Evolutionary conservation across 2,888 invertebrate species (phyloP), one percentile per base, ranked within the genome.

Genomic region (Caenorhabditis sp.): DNA sequence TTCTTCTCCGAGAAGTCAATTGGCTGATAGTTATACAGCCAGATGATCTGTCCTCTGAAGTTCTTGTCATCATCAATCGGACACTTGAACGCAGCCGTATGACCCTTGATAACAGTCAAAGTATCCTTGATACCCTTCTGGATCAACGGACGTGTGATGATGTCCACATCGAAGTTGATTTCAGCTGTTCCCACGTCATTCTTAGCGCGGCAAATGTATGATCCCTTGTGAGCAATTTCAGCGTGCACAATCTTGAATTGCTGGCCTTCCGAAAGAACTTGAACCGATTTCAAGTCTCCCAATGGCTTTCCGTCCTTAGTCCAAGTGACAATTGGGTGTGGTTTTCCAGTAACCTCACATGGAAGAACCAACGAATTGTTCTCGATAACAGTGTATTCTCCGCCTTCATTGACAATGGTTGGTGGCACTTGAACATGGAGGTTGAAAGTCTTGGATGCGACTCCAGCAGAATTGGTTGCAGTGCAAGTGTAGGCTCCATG

Each of bases 401-500:
- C 87, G 37, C 92, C 89, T 11, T 88, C 88, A 5, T 88, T 88
- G 32, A 90, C 83, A 65, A 93, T 92, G 9, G 85, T 88, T 6
- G 93, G 93, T 3, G 93, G 92, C 37, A 93, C 93, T 80, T 86
- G 80, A 13, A 90, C 89, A n/a, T 71, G 62, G 18, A 90, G 64
- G 37, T 87, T 83, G 82, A 87, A 90, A 2, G 69, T 84, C 67
- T 87, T 87, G 18, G 83, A 80, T 9, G 86, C 80, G 44, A 86
- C 84, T 35, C 94, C 94, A 88, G 93, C 94, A 40, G 92, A 89
- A 88, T 94, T 95, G 47, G 89, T 92, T 0, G 93, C 94, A 15
- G 92, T 86, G 87, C 95, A 95, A 0, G 92, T 92, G 87, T 94
- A 95, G 15, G 93, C 92, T 0, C 94, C 94, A 56, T 94, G 93